Conservation (phyloP, 2,113 vertebrate genomes). For the Elephantulus edwardii region DNA sequence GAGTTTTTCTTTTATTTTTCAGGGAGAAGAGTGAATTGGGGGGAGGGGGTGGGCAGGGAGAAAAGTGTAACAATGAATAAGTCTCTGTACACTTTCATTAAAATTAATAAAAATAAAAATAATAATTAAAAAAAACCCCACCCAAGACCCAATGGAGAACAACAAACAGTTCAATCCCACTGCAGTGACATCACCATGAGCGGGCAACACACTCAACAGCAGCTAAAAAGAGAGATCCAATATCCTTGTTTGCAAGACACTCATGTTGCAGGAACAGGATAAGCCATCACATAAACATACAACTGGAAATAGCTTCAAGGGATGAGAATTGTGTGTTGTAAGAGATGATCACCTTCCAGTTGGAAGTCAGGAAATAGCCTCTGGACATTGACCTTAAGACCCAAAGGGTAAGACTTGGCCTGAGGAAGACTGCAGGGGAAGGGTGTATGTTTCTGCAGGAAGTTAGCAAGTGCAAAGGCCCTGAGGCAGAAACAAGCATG, state of each 20-base stretch:
- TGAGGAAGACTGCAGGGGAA: not conserved
- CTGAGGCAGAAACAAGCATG: not conserved
- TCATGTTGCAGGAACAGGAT: not conserved
- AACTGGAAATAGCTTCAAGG: not conserved
- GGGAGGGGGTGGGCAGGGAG: too few relatives aligned
- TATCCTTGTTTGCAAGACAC: not conserved
- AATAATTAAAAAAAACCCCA: too few relatives aligned
- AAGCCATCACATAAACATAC: not conserved
- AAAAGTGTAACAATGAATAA: too few relatives aligned
- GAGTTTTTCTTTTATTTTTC: too few relatives aligned
- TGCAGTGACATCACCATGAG: not conserved
- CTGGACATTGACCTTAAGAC: not conserved
- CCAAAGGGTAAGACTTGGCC: not conserved
- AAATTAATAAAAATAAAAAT: too few relatives aligned
- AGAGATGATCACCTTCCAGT: not conserved
- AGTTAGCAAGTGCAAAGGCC: not conserved
- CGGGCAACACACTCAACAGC: not conserved
- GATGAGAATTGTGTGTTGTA: not conserved
- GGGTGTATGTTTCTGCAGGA: not conserved
- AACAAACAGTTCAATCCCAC: too few relatives aligned
- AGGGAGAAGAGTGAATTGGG: too few relatives aligned
- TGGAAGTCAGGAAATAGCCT: not conserved
- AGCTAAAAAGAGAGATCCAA: not conserved
- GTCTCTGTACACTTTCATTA: too few relatives aligned
- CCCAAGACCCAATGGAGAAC: too few relatives aligned